Percentiles rank a stretch among this genome's conserved stretches.
Conservation (phyloP, 2,797 vertebrate genomes). For the Eulemur mongoz region DNA sequence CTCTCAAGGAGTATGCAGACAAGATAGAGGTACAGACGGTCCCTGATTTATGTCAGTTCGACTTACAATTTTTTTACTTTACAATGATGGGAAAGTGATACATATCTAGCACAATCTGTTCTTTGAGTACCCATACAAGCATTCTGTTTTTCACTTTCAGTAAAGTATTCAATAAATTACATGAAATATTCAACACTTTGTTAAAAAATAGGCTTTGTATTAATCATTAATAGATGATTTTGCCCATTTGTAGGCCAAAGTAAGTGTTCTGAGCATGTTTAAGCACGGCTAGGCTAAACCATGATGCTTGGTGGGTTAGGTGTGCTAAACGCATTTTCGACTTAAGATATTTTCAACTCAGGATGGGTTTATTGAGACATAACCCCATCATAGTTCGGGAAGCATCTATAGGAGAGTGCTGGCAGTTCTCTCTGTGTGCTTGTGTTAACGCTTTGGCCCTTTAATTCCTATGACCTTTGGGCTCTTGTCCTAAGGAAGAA, state of each 20-base stretch:
- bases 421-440: neutral
- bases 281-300: neutral
- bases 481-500: neutral
- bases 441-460: neutral
- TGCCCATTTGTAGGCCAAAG: neutral
- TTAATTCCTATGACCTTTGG: neutral
- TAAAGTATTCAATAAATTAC: neutral
- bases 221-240: neutral
- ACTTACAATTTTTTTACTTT: neutral
- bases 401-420: neutral
- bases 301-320: neutral
- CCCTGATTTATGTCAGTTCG: neutral
- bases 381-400: too few relatives aligned
- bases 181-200: neutral
- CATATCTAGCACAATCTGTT: neutral
- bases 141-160: neutral
- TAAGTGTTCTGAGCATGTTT: neutral
- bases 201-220: neutral
- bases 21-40: neutral
- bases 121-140: neutral
- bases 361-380: neutral
- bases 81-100: neutral
- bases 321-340: neutral
- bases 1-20: neutral
- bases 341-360: neutral